A percentile compares a stretch with the other conserved stretches of the same genome.
Evolutionary conservation across 2,888 invertebrate species (phyloP).

Genomic region (Euclidia mi): DNA sequence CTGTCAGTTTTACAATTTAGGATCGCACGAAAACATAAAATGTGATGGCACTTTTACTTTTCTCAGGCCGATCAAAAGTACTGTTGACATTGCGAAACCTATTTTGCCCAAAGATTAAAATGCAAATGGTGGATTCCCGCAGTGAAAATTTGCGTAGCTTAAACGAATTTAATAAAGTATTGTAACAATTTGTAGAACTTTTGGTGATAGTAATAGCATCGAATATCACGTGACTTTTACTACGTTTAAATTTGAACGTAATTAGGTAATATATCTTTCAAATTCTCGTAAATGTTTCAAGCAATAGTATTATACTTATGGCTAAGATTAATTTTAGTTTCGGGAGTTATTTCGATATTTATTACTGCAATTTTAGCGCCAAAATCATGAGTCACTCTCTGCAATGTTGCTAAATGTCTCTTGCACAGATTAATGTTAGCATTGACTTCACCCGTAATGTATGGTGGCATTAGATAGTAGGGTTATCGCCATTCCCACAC

Average conservation of each 20-base stretch:
- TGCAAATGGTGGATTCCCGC: background rate
- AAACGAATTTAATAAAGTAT: background rate
- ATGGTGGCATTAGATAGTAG: too few species aligned
- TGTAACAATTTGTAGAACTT: too few species aligned
- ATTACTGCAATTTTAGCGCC: background rate
- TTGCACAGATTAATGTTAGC: too few species aligned
- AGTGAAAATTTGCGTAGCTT: background rate
- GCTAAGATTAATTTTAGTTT: constrained; percentile 27
- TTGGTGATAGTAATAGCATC: too few species aligned
- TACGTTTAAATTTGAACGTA: constrained; percentile 13
- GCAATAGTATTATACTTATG: constrained; percentile 7
- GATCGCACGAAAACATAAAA: background rate
- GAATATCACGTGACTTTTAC: too few species aligned
- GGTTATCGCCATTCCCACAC: too few species aligned
- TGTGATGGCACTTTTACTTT: background rate
- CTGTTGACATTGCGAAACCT: background rate
- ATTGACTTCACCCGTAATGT: too few species aligned
- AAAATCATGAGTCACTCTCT: too few species aligned
- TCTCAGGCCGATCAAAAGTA: constrained; percentile 2
- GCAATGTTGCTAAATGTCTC: too few species aligned
- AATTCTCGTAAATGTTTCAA: constrained; percentile 39
- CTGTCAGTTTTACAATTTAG: background rate
- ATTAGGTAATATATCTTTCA: constrained; percentile 27
- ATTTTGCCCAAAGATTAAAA: constrained; percentile 5
- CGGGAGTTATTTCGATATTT: constrained; percentile 14